Percentiles rank a stretch among this genome's conserved stretches.
Evolutionary conservation across 1,140 invertebrate species (phyloP).

Genomic region (Diploscapter pachys): DNA sequence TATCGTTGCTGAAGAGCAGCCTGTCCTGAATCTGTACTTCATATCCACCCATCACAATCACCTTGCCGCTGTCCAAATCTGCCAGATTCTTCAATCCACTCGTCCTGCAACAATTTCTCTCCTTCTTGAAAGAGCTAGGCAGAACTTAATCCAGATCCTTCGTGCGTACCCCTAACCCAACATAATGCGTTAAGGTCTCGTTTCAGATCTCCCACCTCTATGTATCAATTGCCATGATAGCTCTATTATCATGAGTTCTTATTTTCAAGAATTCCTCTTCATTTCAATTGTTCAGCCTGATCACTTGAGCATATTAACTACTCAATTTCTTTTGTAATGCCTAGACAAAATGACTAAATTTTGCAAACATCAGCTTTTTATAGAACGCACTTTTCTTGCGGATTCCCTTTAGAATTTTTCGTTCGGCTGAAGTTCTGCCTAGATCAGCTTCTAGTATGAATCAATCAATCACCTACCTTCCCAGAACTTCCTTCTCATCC

Average conservation of each 20-base stretch:
- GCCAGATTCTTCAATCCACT: conserved; percentile 20
- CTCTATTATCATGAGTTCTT: not conserved
- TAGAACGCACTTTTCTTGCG: too few relatives aligned
- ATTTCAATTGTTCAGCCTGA: not conserved
- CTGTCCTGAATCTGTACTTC: conserved; percentile 29
- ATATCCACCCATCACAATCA: conserved; percentile 23
- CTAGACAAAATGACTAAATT: too few relatives aligned
- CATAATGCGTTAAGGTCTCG: too few relatives aligned
- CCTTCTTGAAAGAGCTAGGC: too few relatives aligned
- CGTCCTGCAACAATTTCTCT: conserved; percentile 4
- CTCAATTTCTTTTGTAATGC: too few relatives aligned
- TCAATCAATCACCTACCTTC: conserved; percentile 13
- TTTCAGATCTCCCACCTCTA: too few relatives aligned
- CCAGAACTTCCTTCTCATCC: conserved; percentile 8
- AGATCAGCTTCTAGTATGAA: not conserved
- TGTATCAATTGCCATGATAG: too few relatives aligned
- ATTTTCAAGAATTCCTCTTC: not conserved
- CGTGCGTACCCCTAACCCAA: too few relatives aligned
- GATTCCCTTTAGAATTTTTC: not conserved
- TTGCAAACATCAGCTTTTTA: too few relatives aligned
- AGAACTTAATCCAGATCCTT: too few relatives aligned
- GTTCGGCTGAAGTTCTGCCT: not conserved
- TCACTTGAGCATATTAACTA: too few relatives aligned
- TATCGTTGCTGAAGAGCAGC: not conserved
- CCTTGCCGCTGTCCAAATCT: conserved; percentile 14